phyloP scores from a whole-genome alignment of 2,888 invertebrate genomes.

The Onthophagus sagittarius region DNA sequence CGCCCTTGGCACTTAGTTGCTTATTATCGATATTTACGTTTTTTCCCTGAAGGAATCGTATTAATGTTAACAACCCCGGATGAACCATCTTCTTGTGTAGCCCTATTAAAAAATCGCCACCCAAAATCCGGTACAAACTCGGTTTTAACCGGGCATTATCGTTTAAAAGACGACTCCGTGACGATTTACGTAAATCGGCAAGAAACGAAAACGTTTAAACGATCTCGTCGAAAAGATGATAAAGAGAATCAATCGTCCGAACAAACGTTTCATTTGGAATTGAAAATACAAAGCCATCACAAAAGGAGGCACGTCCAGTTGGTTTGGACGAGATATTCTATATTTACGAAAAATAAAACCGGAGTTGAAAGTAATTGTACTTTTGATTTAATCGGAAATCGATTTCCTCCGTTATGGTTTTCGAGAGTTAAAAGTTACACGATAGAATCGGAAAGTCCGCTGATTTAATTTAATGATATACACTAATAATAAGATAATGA shows the following conservation, averaged over 20 bases:
- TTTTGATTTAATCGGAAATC: slow-evolving; percentile 69
- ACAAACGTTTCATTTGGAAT: slow-evolving; percentile 68
- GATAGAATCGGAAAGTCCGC: slow-evolving; percentile 54
- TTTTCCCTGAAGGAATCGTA: slow-evolving; percentile 78
- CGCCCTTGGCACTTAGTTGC: slow-evolving; percentile 88
- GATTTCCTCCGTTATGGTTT: slow-evolving; percentile 83
- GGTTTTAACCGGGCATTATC: slow-evolving; percentile 73
- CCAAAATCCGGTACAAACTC: slow-evolving; percentile 55
- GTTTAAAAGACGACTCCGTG: slow-evolving; percentile 61
- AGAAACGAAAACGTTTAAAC: slow-evolving; percentile 44
- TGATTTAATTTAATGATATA: not conserved
- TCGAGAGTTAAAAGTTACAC: slow-evolving; percentile 84
- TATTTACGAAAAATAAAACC: slow-evolving; percentile 59
- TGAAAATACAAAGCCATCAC: slow-evolving; percentile 62
- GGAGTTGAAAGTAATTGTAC: slow-evolving; percentile 63
- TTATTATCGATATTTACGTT: slow-evolving; percentile 60
- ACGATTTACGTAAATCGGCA: slow-evolving; percentile 59
- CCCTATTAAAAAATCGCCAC: slow-evolving; percentile 58
- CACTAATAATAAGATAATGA: no score
- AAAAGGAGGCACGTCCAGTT: slow-evolving; percentile 67
- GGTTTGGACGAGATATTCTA: slow-evolving; percentile 73
- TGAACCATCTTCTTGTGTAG: slow-evolving; percentile 70
- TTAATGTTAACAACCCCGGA: slow-evolving; percentile 87
- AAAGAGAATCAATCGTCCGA: slow-evolving; percentile 49
- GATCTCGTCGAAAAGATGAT: slow-evolving; percentile 42